Conservation (phyloP, 2,888 invertebrate genomes). For the Metellina segmentata region DNA sequence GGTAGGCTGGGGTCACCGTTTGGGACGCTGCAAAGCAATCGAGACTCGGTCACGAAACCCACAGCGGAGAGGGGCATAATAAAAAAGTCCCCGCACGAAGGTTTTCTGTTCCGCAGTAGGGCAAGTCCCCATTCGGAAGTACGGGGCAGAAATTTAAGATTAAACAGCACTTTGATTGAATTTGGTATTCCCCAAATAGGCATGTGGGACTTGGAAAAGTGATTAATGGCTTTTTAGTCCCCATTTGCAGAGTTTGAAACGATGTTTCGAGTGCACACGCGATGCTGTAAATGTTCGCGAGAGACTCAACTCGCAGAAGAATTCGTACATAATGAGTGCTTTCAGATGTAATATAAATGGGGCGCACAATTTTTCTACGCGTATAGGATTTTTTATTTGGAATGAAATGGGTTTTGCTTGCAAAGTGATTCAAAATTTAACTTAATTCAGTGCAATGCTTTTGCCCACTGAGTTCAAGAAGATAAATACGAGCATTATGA, state of each 20-base stretch:
- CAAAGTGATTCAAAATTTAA: too few species aligned
- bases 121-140: constrained; percentile 2
- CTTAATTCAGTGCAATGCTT: too few species aligned
- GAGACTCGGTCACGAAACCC: constrained; percentile 52
- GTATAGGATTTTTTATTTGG: too few species aligned
- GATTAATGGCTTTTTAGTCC: constrained; percentile 13
- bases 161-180: constrained; percentile 7
- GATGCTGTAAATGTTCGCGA: not conserved
- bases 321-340: too few species aligned
- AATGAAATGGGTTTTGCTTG: too few species aligned
- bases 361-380: too few species aligned
- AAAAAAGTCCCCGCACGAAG: constrained; percentile 37
- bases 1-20: not conserved
- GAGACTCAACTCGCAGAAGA: not conserved
- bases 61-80: not conserved
- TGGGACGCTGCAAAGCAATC: constrained; percentile 33
- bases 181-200: not conserved
- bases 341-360: too few species aligned
- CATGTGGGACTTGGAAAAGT: constrained; percentile 12
- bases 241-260: not conserved
- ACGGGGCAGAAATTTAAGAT: constrained; percentile 12
- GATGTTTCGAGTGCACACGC: not conserved
- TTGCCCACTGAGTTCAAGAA: too few species aligned
- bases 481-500: too few species aligned
- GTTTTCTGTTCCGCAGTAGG: constrained; percentile 43